phyloP scores from a whole-genome alignment of 2,113 vertebrate species.

The Gorsachius goisagi region DNA sequence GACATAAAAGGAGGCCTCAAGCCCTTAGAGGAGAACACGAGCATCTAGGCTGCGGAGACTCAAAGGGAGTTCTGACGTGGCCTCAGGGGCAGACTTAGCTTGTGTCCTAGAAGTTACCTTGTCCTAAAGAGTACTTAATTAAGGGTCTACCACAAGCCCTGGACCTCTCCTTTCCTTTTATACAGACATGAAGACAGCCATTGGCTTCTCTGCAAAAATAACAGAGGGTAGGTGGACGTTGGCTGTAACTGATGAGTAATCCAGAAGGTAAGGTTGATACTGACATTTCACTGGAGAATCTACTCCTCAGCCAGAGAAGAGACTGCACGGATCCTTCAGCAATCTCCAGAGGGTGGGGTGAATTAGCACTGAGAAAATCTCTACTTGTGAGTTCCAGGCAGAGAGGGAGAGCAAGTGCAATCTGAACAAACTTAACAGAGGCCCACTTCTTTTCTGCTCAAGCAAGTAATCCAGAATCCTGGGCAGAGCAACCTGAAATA shows the following conservation, averaged over 20 bases:
- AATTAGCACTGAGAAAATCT: not conserved
- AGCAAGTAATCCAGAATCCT: constrained; percentile 18
- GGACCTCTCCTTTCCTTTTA: not conserved
- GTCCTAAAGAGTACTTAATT: not conserved
- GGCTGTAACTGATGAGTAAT: not conserved
- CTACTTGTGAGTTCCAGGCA: constrained; percentile 48
- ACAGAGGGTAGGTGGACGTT: not conserved
- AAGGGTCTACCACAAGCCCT: not conserved
- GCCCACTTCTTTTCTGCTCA: constrained; percentile 10
- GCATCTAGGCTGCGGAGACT: not conserved
- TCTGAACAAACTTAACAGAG: constrained; percentile 28
- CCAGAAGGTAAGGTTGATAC: not conserved
- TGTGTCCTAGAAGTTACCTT: not conserved
- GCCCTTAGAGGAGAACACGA: not conserved
- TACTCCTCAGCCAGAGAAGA: not conserved
- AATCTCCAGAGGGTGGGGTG: not conserved
- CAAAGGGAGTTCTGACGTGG: not conserved
- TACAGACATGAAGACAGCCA: not conserved
- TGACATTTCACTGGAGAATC: not conserved
- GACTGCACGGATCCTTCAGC: not conserved
- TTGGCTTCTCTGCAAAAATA: not conserved
- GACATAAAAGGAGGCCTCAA: not conserved
- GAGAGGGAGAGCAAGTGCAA: not conserved
- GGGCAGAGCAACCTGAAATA: constrained; percentile 53
- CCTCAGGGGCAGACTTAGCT: not conserved